Percentiles rank a stretch among this genome's conserved stretches.
Conservation (phyloP, 30 jellyfish, hydroid and myxozoan genomes). For the Hydractinia echinata region DNA sequence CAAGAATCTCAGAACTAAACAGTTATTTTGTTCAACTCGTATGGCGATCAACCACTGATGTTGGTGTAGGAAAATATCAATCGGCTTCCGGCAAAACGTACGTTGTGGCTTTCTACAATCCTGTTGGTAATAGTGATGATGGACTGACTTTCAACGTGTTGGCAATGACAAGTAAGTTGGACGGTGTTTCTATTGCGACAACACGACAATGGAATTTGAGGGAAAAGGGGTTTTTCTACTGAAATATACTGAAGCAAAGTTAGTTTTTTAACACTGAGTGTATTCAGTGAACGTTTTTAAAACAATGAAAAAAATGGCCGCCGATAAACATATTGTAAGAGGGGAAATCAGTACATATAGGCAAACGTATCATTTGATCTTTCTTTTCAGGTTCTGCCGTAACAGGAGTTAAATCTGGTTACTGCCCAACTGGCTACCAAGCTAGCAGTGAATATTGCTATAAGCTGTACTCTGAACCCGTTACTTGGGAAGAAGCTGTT, state of each 20-base stretch:
- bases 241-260: too few species aligned
- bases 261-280: too few species aligned
- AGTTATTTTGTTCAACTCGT: conserved; percentile 89
- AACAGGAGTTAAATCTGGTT: conserved; percentile 51
- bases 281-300: too few species aligned
- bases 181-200: too few species aligned
- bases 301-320: too few species aligned
- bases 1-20: conserved; percentile 56
- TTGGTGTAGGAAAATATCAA: conserved; percentile 86
- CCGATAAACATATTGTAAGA: too few species aligned
- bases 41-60: conserved; percentile 91
- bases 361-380: not conserved
- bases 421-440: conserved; percentile 94
- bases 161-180: conserved; percentile 74
- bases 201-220: too few species aligned
- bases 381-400: conserved; percentile 40
- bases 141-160: conserved; percentile 66
- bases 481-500: conserved; percentile 84
- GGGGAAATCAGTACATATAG: too few species aligned
- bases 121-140: conserved; percentile 83
- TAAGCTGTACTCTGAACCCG: conserved; percentile 73
- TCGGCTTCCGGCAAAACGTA: conserved; percentile 79
- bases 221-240: too few species aligned
- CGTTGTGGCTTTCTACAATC: conserved; percentile 86
- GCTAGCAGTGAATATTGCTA: conserved; percentile 76